Evolutionary conservation across 1,140 invertebrate genomes (phyloP).

Genomic region (Teleogryllus occipitalis): DNA sequence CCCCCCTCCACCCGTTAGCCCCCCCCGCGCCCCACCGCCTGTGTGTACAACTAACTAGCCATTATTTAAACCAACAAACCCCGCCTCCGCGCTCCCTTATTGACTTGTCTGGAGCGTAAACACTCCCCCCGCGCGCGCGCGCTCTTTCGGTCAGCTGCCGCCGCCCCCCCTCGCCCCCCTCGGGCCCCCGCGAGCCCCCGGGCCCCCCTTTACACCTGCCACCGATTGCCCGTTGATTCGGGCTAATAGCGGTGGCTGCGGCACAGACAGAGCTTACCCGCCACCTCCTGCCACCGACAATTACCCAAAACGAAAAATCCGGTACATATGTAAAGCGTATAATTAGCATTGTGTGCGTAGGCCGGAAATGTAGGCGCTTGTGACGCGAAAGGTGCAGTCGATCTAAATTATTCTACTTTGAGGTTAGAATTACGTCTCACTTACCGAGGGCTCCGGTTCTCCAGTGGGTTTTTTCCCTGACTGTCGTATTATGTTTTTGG

Average conservation of each 20-base stretch:
- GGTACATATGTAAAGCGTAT: background rate
- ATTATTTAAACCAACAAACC: conserved; percentile 5
- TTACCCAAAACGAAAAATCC: background rate
- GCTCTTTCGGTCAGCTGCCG: background rate
- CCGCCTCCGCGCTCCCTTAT: background rate
- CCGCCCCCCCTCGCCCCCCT: too few species aligned
- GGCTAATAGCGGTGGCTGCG: background rate
- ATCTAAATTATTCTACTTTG: background rate
- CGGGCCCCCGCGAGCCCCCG: too few species aligned
- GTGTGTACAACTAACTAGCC: background rate
- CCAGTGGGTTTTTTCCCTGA: background rate
- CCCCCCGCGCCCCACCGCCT: too few species aligned
- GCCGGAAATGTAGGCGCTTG: background rate
- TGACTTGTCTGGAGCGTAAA: background rate
- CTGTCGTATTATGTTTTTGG: background rate
- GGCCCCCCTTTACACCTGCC: background rate
- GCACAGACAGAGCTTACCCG: background rate
- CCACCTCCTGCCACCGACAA: background rate
- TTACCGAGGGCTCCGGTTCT: background rate
- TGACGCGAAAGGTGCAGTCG: background rate
- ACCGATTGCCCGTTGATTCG: background rate
- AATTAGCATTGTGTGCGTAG: background rate
- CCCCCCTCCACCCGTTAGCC: background rate
- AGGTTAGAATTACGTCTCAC: background rate
- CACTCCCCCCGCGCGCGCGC: background rate